Conservation (phyloP, 2,888 invertebrate genomes). For the Brachyptera risi region DNA sequence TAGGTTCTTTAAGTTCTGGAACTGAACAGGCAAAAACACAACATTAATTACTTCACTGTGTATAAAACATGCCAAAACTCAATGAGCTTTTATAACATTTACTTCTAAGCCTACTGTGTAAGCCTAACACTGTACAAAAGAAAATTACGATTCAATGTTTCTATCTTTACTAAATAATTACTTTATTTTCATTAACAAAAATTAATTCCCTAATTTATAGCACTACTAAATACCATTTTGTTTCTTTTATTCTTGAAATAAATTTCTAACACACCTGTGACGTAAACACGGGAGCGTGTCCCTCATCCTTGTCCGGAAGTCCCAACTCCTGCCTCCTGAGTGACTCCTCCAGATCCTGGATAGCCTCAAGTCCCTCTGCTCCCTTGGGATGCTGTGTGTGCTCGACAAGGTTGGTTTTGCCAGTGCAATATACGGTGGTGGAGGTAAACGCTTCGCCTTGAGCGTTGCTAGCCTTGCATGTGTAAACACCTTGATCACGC, state of each 20-base stretch:
- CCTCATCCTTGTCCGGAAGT: constrained; percentile 67
- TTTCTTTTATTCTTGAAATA: too few species aligned
- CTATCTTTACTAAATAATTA: too few species aligned
- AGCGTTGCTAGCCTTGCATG: constrained; percentile 84
- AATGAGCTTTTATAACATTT: too few species aligned
- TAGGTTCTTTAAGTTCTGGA: constrained; percentile 74
- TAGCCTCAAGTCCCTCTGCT: constrained; percentile 86
- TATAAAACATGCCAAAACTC: too few species aligned
- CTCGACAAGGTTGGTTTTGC: constrained; percentile 73
- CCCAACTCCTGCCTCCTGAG: constrained; percentile 66
- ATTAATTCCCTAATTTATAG: too few species aligned
- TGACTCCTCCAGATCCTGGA: constrained; percentile 86
- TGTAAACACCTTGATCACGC: constrained; percentile 90
- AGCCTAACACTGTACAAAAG: too few species aligned
- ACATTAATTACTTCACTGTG: too few species aligned
- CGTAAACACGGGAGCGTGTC: constrained; percentile 82
- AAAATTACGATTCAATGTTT: too few species aligned
- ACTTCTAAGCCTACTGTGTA: too few species aligned
- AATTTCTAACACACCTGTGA: too few species aligned
- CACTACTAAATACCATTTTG: too few species aligned
- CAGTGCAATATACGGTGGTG: constrained; percentile 78
- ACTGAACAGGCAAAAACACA: constrained; percentile 46
- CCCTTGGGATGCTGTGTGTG: constrained; percentile 93
- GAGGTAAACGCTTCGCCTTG: constrained; percentile 90
- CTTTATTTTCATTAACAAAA: neutral